Percentiles rank a stretch among this genome's conserved stretches.
phyloP scores from a whole-genome alignment of 2,888 invertebrate genomes.

The Pediacus dermestoides region DNA sequence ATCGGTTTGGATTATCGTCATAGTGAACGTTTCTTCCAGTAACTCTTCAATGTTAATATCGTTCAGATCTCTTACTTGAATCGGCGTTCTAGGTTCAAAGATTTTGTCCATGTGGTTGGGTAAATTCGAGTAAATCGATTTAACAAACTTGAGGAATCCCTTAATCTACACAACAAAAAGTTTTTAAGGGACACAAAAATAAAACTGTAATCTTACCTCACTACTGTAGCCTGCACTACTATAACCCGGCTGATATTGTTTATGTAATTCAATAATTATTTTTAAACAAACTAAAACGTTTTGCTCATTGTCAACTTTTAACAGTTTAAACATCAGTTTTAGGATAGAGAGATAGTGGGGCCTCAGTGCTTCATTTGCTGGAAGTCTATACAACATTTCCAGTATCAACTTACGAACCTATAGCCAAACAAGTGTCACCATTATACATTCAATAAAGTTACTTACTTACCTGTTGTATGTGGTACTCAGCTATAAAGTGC shows the following conservation, averaged over 20 bases:
- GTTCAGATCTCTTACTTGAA: constrained; percentile 81
- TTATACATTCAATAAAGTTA: too few species aligned
- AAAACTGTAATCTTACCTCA: too few species aligned
- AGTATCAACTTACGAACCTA: constrained; percentile 87
- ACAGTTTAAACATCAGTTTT: constrained; percentile 82
- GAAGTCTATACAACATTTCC: constrained; percentile 95
- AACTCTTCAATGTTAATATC: constrained; percentile 83
- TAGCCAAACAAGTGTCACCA: too few species aligned
- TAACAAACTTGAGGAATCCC: constrained; percentile 89
- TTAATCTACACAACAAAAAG: constrained; percentile 72
- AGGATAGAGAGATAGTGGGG: constrained; percentile 84
- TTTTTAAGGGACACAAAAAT: too few species aligned
- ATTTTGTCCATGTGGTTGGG: constrained; percentile 89
- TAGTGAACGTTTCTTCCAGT: constrained; percentile 86
- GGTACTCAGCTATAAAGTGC: constrained; percentile 94
- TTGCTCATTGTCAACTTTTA: constrained; percentile 96
- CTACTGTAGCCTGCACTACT: constrained; percentile 87
- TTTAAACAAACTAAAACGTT: constrained; percentile 94
- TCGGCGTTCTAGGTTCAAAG: constrained; percentile 83
- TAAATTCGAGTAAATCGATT: constrained; percentile 87
- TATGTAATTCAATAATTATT: constrained; percentile 95
- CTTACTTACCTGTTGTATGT: constrained; percentile 72
- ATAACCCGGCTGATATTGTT: constrained; percentile 88
- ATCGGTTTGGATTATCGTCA: constrained; percentile 85
- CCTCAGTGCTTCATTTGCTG: constrained; percentile 83